phyloP scores from a whole-genome alignment of 2,888 invertebrate genomes.

The Drosophila parthenogenetica region DNA sequence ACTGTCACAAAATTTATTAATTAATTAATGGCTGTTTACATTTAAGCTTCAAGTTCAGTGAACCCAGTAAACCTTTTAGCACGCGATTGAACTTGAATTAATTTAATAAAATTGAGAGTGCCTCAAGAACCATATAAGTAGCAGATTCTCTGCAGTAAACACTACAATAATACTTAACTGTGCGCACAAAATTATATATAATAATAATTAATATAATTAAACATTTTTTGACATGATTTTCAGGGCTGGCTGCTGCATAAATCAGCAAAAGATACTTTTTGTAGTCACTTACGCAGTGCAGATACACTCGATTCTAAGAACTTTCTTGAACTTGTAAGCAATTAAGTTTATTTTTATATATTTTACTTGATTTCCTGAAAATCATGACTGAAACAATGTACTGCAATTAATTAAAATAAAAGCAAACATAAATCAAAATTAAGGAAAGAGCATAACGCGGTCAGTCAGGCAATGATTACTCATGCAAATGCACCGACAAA shows the following conservation, averaged over 20 bases:
- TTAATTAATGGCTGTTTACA: conserved; percentile 37
- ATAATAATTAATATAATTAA: background rate
- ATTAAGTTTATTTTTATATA: background rate
- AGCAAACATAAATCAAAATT: conserved; percentile 61
- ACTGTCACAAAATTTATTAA: conserved; percentile 43
- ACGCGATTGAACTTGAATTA: conserved; percentile 12
- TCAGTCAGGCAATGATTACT: conserved; percentile 47
- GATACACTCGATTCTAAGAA: too few relatives aligned
- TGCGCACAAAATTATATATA: background rate
- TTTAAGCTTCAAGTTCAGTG: conserved; percentile 39
- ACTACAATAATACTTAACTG: conserved; percentile 4
- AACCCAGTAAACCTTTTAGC: conserved; percentile 32
- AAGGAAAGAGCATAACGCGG: conserved; percentile 40
- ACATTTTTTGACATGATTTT: background rate
- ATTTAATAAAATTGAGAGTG: conserved; percentile 28
- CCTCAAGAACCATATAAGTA: background rate
- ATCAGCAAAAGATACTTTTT: background rate
- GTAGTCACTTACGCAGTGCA: too few relatives aligned
- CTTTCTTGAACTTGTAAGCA: background rate
- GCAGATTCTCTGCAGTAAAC: background rate
- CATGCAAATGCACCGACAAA: conserved; percentile 29
- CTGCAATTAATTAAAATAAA: conserved; percentile 66
- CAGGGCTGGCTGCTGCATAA: background rate
- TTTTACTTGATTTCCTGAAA: background rate
- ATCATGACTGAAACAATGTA: conserved; percentile 20